Evolutionary conservation across 1,140 invertebrate genomes (phyloP).

Genomic region (Sitodiplosis mosellana): DNA sequence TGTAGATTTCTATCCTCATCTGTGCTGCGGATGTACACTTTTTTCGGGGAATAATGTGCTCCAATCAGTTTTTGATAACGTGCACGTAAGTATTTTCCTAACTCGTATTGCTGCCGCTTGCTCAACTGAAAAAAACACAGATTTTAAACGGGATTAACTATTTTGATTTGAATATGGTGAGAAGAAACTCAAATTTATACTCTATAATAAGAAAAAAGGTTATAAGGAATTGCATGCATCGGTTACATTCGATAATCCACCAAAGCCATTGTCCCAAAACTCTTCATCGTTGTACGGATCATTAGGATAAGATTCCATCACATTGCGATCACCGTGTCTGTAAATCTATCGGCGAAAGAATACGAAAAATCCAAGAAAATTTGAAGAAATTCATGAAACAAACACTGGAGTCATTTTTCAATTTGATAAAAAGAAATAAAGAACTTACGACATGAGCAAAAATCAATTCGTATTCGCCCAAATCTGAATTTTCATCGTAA

Average conservation of each 20-base stretch:
- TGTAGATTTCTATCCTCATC: constrained; percentile 77
- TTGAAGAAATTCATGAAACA: too few relatives aligned
- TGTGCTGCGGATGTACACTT: constrained; percentile 58
- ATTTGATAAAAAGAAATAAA: too few relatives aligned
- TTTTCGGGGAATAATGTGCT: constrained; percentile 28
- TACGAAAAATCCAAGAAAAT: too few relatives aligned
- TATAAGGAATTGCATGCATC: too few relatives aligned
- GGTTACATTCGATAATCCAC: not conserved
- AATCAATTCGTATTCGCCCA: too few relatives aligned
- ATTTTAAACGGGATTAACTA: not conserved
- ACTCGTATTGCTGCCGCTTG: constrained; percentile 52
- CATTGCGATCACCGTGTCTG: not conserved
- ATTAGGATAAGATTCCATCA: not conserved
- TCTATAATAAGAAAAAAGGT: too few relatives aligned
- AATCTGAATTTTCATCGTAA: too few relatives aligned
- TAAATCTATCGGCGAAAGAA: not conserved
- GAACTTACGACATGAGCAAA: too few relatives aligned
- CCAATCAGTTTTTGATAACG: constrained; percentile 40
- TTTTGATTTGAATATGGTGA: not conserved
- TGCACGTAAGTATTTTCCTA: constrained; percentile 57
- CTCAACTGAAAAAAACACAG: constrained; percentile 35
- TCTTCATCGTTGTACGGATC: not conserved
- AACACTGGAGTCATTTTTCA: too few relatives aligned
- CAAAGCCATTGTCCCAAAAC: not conserved
- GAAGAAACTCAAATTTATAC: not conserved